These are phyloP conservation scores for Fulmarus glacialis DNA, from an alignment of 2,113 vertebrate species.

Conservation along the genomic window DNA sequence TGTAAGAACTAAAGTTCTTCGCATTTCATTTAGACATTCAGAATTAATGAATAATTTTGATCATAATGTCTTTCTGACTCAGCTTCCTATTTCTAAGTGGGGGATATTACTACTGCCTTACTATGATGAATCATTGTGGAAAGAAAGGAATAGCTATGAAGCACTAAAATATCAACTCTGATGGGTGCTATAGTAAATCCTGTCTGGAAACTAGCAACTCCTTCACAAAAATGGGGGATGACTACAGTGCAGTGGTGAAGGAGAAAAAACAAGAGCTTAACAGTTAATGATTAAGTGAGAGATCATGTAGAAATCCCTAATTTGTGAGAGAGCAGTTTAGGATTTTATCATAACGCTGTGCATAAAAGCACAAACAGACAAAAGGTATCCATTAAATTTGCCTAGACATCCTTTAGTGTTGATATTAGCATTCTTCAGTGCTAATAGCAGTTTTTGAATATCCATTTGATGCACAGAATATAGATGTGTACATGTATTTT, in stretches of 20 bases:
- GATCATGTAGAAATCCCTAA: background rate
- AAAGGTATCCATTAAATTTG: background rate
- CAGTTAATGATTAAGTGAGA: background rate
- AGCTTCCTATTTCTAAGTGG: background rate
- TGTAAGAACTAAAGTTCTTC: background rate
- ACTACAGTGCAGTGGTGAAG: background rate
- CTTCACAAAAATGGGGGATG: background rate
- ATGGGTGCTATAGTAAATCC: background rate
- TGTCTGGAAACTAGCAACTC: background rate
- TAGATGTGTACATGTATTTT: background rate
- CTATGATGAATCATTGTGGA: background rate
- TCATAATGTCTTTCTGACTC: background rate
- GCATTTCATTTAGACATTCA: background rate
- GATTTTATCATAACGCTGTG: accelerated
- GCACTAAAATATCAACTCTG: background rate
- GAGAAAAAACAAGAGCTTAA: background rate
- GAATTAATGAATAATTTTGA: background rate
- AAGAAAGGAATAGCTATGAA: background rate
- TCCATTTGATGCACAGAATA: background rate
- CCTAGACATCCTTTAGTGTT: background rate
- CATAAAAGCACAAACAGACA: background rate
- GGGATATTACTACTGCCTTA: background rate
- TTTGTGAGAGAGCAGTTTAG: background rate
- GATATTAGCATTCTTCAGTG: background rate
- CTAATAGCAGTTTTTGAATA: background rate